phyloP scores from a whole-genome alignment of 2,797 vertebrate species.

The Phrynocephalus vlangalii region DNA sequence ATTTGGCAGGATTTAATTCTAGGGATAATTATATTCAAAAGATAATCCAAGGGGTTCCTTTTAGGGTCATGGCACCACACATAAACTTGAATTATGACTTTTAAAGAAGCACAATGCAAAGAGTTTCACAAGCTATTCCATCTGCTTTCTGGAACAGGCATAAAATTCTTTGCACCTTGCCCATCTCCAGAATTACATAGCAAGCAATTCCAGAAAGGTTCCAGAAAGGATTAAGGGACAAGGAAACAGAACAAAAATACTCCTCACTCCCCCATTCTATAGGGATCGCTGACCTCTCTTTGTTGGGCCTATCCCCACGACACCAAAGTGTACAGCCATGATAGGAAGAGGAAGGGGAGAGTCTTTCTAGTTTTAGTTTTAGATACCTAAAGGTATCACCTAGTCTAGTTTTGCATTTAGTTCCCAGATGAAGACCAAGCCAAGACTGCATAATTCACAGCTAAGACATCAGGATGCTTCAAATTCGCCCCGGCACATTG shows the following conservation, averaged over 20 bases:
- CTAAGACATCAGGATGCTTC: background rate
- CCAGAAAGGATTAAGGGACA: background rate
- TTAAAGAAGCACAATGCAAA: background rate
- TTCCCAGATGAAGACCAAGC: background rate
- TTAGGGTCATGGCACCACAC: background rate
- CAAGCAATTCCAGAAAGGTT: background rate
- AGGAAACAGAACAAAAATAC: background rate
- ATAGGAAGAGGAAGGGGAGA: background rate
- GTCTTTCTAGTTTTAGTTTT: background rate
- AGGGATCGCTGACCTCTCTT: background rate
- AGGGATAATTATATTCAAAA: background rate
- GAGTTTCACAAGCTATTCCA: background rate
- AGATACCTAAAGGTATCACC: too few species aligned
- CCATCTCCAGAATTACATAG: background rate
- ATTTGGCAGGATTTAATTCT: background rate
- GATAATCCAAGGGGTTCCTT: background rate
- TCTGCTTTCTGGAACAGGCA: background rate
- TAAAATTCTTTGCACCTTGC: background rate
- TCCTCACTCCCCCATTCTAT: background rate
- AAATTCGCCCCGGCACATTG: background rate
- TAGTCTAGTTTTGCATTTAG: too few species aligned
- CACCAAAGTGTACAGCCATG: too few species aligned
- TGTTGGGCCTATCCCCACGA: background rate
- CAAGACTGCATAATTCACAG: background rate
- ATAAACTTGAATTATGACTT: background rate